Conservation (phyloP, 2,113 vertebrate species). For the Nestor notabilis region DNA sequence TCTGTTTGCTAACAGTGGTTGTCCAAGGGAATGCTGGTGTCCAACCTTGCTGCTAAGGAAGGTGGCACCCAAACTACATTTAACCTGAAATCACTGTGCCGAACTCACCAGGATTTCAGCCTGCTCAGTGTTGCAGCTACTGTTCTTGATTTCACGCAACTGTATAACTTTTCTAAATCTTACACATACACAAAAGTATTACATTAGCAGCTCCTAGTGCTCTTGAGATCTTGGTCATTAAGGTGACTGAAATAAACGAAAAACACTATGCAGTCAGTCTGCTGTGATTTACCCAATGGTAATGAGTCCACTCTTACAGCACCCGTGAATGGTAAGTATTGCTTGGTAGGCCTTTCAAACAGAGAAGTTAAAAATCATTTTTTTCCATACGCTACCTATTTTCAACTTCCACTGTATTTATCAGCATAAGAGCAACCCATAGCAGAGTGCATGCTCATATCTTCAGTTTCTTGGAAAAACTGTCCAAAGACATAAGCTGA, state of each 20-base stretch:
- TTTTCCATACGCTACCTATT: background rate
- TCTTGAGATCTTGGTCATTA: background rate
- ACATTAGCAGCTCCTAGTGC: fast-evolving
- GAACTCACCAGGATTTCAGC: background rate
- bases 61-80: background rate
- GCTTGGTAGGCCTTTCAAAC: background rate
- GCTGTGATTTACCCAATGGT: background rate
- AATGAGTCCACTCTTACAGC: background rate
- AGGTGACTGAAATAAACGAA: background rate
- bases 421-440: background rate
- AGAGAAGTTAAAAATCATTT: background rate
- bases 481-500: background rate
- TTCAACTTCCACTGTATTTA: background rate
- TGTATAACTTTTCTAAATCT: background rate
- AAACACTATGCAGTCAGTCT: background rate
- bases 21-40: background rate
- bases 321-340: background rate
- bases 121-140: background rate
- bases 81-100: background rate
- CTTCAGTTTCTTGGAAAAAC: background rate
- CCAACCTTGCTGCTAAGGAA: background rate
- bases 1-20: background rate
- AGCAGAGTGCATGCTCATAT: background rate
- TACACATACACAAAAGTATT: background rate
- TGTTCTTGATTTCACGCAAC: background rate